Evolutionary conservation across 1,140 invertebrate species (phyloP).

Genomic region (Lasaia peninsularis): DNA sequence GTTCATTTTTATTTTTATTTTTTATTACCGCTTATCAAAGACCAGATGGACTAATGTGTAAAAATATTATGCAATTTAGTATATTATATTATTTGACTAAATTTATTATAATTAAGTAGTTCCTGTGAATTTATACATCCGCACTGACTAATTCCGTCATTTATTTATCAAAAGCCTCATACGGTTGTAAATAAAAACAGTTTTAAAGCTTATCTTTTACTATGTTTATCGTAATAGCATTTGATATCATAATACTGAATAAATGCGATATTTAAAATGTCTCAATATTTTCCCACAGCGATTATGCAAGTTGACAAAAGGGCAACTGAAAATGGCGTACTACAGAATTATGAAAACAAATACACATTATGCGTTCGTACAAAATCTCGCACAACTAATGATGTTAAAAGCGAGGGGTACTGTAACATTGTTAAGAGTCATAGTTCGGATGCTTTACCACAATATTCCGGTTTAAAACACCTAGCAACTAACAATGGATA

Average conservation of each 20-base stretch:
- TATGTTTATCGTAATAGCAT: neutral
- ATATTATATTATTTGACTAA: neutral
- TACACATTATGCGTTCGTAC: slow-evolving; percentile 65
- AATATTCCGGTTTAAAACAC: neutral
- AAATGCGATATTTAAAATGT: neutral
- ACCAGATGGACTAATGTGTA: neutral
- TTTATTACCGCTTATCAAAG: neutral
- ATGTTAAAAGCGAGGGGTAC: slow-evolving; percentile 67
- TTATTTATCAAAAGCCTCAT: neutral
- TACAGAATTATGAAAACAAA: slow-evolving; percentile 70
- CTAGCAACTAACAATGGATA: neutral
- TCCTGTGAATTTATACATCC: neutral
- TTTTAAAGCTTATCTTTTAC: neutral
- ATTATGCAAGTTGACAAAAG: slow-evolving; percentile 50
- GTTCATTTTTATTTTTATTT: neutral
- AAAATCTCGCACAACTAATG: slow-evolving; percentile 72
- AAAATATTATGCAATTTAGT: neutral
- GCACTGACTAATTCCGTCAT: neutral
- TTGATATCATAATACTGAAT: neutral
- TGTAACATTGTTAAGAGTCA: slow-evolving; percentile 67
- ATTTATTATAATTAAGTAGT: neutral
- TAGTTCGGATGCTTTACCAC: slow-evolving; percentile 46
- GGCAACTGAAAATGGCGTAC: slow-evolving; percentile 37
- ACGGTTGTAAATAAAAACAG: neutral
- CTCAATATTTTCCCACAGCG: slow-evolving; percentile 43